Evolutionary conservation across 2,113 vertebrate species (phyloP), one percentile per base, ranked within the genome.

Genomic region (Axis porcinus): DNA sequence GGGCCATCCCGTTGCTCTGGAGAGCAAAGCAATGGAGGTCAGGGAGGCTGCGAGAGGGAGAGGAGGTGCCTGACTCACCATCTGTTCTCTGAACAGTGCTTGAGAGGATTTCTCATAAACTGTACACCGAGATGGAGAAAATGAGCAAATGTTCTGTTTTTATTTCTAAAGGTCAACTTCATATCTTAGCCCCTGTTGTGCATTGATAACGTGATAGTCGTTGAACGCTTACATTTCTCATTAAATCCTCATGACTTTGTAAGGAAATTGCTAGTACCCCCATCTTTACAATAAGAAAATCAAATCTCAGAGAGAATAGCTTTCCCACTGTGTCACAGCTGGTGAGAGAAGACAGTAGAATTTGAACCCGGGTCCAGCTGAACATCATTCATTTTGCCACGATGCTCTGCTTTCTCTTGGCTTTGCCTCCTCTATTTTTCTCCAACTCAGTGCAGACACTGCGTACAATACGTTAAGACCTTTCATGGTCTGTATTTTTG

Each of bases 401-500:
- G 1, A 74, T 6, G 81, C 67, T n/a, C 2, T 7, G 2, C 54
- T 70, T 19, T 15, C 33, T 64, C 45, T 81, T 2, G 13, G 45
- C 54, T 90, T 55, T 52, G 36, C 36, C 23, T 14, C 12, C 55
- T 43, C 30, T 23, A 0, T 33, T 93, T n/a, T 82, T 47, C 81
- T 86, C 27, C 55, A 27, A 78, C 47, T 43, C 23, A 12, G 13
- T 36, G 33, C 21, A 27, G 33, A 78, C 0, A 3, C 81, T 62
- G 58, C 1, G 25, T 89, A 45, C 50, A 67, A 1, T 54, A 40
- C 28, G 27, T 33, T 52, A 13, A 64, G 60, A 60, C 79, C 45
- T 95, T 82, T 83, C 10, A 12, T 28, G 30, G 45, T 82, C 36
- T 92, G 15, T 82, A 19, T 83, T 92, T 92, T 96, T 76, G 60